Base-by-base conservation (phyloP, 1,140 invertebrate genomes). In the Sinella curviseta region DNA sequence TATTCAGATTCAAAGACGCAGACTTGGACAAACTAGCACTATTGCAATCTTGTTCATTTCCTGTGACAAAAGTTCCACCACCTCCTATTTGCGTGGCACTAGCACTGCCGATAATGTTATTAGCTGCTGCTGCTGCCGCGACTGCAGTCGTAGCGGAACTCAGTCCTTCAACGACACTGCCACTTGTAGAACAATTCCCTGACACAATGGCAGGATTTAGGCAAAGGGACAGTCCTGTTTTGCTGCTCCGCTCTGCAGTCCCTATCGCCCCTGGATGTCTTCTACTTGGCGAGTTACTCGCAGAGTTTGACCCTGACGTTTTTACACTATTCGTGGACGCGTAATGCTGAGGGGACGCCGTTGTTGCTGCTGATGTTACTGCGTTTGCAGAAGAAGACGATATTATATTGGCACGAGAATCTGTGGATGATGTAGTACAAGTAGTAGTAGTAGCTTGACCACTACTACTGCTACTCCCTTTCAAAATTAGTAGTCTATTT, bases 251-350 rank as follows among this genome's bases (percentile, higher is more conserved):
- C 30, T 70, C 65, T 70, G 65, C 65, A 33, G 24, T 70, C 31
- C 65, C 65, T 12, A 70, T 70, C 8, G 65, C 65, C 3, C 65
- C 65, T 70, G 65, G 28, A 33, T 30, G 65, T 33, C 65, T 30
- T 33, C 65, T 30, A 70, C 65, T 70, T 31, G 65, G 65, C 65
- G 65, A 70, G 30, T 33, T 70, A 33, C n/a, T 70, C 30, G 31
- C 65, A 31, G 65, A 70, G 30, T 70, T 70, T 30, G 65, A 70
- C 55, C 55, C 55, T 60, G 65, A 70, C 65, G 31, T 33, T 70
- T 16, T 70, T 33, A 70, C 55, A 60, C 65, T 70, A 33, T 33
- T 70, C 2, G 26, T 33, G 57, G 1, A 30, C 28, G 30, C 31
- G 65, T 60, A 24, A 24, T 60, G 57, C 57, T 65, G 16, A 12